Conservation (phyloP, 92 coral and sea anemone species). For the Parazoanthus darwini region DNA sequence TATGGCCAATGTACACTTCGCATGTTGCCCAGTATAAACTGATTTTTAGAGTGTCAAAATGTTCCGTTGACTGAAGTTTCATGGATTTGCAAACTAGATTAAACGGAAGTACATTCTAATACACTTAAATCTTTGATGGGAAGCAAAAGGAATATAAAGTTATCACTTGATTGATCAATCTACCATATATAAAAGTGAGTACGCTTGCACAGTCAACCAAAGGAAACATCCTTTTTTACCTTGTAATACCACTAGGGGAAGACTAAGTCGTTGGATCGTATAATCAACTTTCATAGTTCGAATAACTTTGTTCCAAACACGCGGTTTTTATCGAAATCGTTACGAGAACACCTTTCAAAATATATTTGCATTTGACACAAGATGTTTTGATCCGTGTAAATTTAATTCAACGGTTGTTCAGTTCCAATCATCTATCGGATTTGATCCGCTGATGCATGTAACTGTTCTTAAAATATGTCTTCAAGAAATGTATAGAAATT, state of each 20-base stretch:
- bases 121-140: background rate
- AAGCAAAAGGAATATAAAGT: background rate
- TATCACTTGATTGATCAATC: background rate
- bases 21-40: background rate
- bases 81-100: no score
- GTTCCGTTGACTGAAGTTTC: background rate
- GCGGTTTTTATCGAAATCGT: background rate
- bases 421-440: no score
- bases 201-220: background rate
- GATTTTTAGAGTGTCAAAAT: background rate
- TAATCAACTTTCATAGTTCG: background rate
- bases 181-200: background rate
- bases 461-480: background rate
- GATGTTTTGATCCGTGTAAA: conserved; percentile 4
- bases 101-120: background rate
- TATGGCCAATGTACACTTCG: background rate
- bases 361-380: background rate
- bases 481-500: background rate
- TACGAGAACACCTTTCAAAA: background rate
- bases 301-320: background rate
- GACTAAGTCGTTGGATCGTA: background rate
- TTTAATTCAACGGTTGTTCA: background rate
- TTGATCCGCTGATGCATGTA: background rate
- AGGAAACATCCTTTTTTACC: background rate
- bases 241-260: background rate